Evolutionary conservation across 2,113 vertebrate species (phyloP), one percentile per base, ranked within the genome.

Genomic region (Empidonax traillii): DNA sequence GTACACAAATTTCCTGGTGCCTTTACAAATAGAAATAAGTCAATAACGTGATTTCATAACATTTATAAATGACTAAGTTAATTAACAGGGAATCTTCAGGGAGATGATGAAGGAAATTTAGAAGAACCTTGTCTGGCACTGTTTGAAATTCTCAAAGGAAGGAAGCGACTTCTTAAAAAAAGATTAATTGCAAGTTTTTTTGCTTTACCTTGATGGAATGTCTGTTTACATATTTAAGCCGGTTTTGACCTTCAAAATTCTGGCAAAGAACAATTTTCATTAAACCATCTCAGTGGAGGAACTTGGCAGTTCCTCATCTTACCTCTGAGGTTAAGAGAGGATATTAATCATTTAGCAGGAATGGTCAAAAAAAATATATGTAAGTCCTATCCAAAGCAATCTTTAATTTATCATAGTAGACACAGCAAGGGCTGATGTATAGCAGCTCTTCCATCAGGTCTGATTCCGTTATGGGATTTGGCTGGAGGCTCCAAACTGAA

Each of bases 61-160:
- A 28, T 78, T 94, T 89, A 80, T 93, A 96, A 97, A 89, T 83
- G 9, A 76, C 69, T 87, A 85, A 81, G 75, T 96, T 96, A 96
- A 97, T 97, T 96, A 97, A 93, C 66, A 90, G 58, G 15, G 62
- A 96, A 67, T 90, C 94, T 94, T 97, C 88, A 95, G 90, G 88
- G 95, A 90, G 41, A 85, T n/a, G 78, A 88, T 68, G 67, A 96
- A 96, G 87, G 79, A 95, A 97, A 89, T 89, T 65, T 69, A 87
- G 61, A 87, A 86, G 69, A 93, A 89, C 44, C 39, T 79, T 79
- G 53, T 73, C 69, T 93, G 58, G 72, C 44, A 78, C 63, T 62
- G 77, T 76, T 87, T 11, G 28, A 65, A 91, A 90, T 62, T 90
- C 92, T 96, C 94, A 86, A 83, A 93, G 85, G 93, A 83, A 91